Conservation (phyloP, 2,113 vertebrate species). For the Cairina moschata region DNA sequence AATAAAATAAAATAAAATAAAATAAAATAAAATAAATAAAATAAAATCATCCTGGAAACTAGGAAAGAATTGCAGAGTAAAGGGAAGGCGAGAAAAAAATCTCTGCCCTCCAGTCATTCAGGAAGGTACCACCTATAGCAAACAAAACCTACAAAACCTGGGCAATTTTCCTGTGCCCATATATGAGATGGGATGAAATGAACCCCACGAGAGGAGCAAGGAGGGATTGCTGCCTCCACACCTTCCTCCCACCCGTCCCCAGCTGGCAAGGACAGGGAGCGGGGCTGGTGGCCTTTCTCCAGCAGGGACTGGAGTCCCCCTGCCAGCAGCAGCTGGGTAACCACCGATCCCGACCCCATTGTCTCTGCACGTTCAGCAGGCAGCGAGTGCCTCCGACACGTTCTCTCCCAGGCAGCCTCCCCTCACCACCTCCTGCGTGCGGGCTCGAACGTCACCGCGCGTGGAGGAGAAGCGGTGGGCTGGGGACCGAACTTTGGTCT, state of each 20-base stretch:
- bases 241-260: not conserved
- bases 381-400: constrained; percentile 1
- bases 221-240: not conserved
- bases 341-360: not conserved
- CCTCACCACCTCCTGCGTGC: constrained; percentile 42
- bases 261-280: not conserved
- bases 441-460: constrained; percentile 28
- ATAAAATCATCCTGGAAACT: not conserved
- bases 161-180: not conserved
- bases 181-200: not conserved
- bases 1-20: no score
- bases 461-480: constrained; percentile 54
- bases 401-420: constrained; percentile 51
- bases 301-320: not conserved
- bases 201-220: not conserved
- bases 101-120: not conserved
- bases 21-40: not conserved
- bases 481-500: constrained; percentile 47
- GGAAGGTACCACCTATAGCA: not conserved
- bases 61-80: not conserved
- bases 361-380: not conserved
- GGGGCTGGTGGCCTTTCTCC: not conserved
- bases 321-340: not conserved
- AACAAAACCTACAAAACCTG: not conserved
- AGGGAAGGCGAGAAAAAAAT: not conserved